Conservation (phyloP, 2,888 invertebrate genomes). For the Pantelozetes paolii region DNA sequence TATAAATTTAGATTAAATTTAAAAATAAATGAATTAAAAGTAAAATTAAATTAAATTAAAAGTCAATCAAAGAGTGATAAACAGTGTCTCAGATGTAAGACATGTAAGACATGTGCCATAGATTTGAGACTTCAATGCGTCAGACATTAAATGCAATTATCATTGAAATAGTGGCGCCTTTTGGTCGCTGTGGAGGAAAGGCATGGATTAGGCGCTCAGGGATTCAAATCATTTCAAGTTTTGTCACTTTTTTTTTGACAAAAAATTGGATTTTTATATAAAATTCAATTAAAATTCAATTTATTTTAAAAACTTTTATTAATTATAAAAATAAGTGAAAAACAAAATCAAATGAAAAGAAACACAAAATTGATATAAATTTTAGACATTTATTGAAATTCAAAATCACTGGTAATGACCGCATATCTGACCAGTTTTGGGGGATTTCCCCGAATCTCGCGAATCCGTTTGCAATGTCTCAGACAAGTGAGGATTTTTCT, state of each 20-base stretch:
- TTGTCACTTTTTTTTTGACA: too few species aligned
- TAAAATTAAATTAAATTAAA: background rate
- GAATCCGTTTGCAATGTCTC: constrained; percentile 51
- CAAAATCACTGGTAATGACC: background rate
- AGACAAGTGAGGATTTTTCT: constrained; percentile 50
- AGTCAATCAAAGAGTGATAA: background rate
- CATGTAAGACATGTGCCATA: background rate
- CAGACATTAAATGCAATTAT: background rate
- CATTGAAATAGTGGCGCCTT: constrained; percentile 14
- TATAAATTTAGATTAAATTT: background rate
- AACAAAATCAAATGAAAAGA: background rate
- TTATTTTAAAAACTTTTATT: too few species aligned
- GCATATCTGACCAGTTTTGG: constrained; percentile 50
- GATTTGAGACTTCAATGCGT: background rate
- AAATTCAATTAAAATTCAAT: too few species aligned
- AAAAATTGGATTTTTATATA: too few species aligned
- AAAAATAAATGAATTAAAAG: background rate
- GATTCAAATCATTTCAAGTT: too few species aligned
- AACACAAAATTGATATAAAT: background rate
- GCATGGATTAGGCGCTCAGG: too few species aligned
- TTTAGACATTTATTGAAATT: background rate
- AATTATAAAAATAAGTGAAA: too few species aligned
- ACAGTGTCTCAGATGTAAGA: background rate
- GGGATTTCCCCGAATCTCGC: constrained; percentile 50
- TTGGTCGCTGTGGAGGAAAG: background rate